Evolutionary conservation across 2,888 invertebrate species (phyloP), one percentile per base, ranked within the genome.

Genomic region (Nasonovia ribisnigri): DNA sequence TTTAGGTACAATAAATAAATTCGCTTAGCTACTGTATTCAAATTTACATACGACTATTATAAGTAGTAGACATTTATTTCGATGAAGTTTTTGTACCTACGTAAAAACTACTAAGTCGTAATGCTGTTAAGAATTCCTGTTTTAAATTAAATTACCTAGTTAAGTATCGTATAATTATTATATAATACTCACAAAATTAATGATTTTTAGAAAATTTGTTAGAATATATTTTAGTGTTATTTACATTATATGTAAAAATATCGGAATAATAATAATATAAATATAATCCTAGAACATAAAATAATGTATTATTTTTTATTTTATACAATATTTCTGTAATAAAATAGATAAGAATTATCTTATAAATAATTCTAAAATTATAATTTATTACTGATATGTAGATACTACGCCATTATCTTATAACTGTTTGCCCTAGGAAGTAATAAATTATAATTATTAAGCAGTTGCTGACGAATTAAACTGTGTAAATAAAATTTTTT

Each of bases 381-480:
- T 67, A n/a, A 67, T 67, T 67, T 67, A 67, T 67, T n/a, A 29
- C 13, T 60, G 29, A 60, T 60, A n/a, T 67, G 16, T 67, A n/a
- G n/a, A 67, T n/a, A 16, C 16, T n/a, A 67, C 67, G 13, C n/a
- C n/a, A 67, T n/a, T 67, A n/a, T 67, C n/a, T 67, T n/a, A 67
- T 67, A 67, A 67, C n/a, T n/a, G 67, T n/a, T 67, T 67, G 67
- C 67, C n/a, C 67, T 67, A n/a, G n/a, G 67, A n/a, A 67, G n/a
- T 67, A 67, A 67, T 67, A 67, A 67, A 67, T 67, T 67, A 0
- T 67, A n/a, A 67, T n/a, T 16, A 16, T 16, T 2, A 67, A 67
- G n/a, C n/a, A 16, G 5, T 1, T 67, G 16, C n/a, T 16, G 16
- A 67, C 16, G 16, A n/a, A 16, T 67, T 16, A 0, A 67, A 67